Conservation (phyloP, 2,113 vertebrate genomes). For the Oncorhynchus masou region DNA sequence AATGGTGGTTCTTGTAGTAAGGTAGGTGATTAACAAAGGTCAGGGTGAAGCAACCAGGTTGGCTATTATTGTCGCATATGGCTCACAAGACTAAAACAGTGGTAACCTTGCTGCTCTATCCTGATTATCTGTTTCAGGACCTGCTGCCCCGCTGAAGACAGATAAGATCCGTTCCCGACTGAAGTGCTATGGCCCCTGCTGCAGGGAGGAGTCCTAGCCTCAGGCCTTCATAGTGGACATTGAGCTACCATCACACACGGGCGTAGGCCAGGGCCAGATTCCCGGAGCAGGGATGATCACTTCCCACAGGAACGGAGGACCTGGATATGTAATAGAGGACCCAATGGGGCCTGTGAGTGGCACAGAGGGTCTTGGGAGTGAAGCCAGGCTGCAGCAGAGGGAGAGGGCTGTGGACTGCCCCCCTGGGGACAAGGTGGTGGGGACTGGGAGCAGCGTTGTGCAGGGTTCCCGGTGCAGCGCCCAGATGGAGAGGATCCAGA, state of each 20-base stretch:
- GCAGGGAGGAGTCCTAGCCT: constrained; percentile 24
- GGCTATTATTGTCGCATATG: too few relatives aligned
- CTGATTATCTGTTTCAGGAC: constrained; percentile 9
- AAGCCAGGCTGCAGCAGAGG: not conserved
- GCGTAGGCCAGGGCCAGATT: constrained; percentile 3
- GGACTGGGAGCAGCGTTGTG: constrained; percentile 78
- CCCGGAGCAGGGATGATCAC: constrained; percentile 80
- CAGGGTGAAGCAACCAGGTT: not conserved
- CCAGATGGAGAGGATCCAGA: constrained; percentile 86
- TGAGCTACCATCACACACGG: constrained; percentile 31
- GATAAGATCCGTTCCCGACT: not conserved
- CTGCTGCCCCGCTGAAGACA: not conserved
- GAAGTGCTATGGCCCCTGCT: constrained; percentile 46
- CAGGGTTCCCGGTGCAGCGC: constrained; percentile 76
- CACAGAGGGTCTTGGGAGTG: constrained; percentile 59
- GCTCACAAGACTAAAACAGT: too few relatives aligned
- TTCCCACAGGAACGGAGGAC: constrained; percentile 81
- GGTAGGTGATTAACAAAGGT: not conserved
- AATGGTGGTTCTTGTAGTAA: constrained; percentile 5
- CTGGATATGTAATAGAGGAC: constrained; percentile 81
- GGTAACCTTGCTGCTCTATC: not conserved
- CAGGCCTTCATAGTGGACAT: not conserved
- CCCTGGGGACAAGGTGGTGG: constrained; percentile 68
- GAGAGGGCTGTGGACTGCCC: constrained; percentile 7
- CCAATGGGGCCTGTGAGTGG: constrained; percentile 58